Conservation (phyloP, 2,888 invertebrate species). For the Leptinotarsa juncta region DNA sequence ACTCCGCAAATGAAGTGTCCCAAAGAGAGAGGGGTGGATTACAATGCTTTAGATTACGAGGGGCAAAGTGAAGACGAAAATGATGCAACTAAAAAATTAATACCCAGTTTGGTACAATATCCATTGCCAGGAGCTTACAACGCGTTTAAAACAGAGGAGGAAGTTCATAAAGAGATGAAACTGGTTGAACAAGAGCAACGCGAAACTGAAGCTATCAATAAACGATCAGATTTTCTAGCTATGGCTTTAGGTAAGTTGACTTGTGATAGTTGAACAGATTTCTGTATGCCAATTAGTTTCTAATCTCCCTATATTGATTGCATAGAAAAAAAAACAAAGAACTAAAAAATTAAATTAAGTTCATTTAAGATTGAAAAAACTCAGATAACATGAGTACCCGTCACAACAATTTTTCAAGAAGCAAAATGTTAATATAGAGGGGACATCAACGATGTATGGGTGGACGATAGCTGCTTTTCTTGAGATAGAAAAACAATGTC, state of each 20-base stretch:
- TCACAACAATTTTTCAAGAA: too few species aligned
- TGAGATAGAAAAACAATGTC: too few species aligned
- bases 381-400: too few species aligned
- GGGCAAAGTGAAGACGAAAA: constrained; percentile 62
- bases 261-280: background rate
- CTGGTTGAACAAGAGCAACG: constrained; percentile 39
- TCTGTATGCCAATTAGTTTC: background rate
- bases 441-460: too few species aligned
- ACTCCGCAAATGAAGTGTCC: constrained; percentile 44
- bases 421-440: too few species aligned
- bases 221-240: constrained; percentile 68
- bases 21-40: constrained; percentile 68
- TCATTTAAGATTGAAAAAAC: too few species aligned
- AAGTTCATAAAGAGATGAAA: constrained; percentile 40
- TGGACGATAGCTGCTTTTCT: too few species aligned
- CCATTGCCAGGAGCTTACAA: constrained; percentile 58
- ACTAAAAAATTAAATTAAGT: too few species aligned
- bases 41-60: constrained; percentile 81
- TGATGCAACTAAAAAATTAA: constrained; percentile 44
- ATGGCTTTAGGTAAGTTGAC: constrained; percentile 64
- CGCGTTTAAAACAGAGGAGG: constrained; percentile 47
- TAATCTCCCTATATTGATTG: too few species aligned
- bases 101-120: constrained; percentile 65
- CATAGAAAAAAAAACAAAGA: too few species aligned
- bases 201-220: constrained; percentile 51